A percentile compares a stretch with the other conserved stretches of the same genome.
Evolutionary conservation across 2,888 invertebrate genomes (phyloP).

Genomic region (Leucophenga montana): DNA sequence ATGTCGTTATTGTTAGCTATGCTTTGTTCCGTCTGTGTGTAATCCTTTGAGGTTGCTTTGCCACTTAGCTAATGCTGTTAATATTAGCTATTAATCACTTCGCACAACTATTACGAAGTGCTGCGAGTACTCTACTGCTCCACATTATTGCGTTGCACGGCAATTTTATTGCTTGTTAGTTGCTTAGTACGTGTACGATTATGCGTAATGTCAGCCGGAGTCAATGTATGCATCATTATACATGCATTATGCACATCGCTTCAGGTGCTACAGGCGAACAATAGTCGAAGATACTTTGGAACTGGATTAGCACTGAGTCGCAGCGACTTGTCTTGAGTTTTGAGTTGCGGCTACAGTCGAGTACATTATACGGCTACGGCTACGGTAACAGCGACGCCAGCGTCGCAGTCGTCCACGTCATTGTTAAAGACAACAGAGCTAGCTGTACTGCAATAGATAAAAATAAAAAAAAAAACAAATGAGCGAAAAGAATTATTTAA

Average conservation of each 20-base stretch:
- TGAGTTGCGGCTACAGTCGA: too few species aligned
- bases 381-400: too few species aligned
- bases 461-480: background rate
- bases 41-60: background rate
- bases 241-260: conserved; percentile 4
- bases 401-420: background rate
- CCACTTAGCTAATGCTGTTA: background rate
- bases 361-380: too few species aligned
- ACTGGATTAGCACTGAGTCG: too few species aligned
- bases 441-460: background rate
- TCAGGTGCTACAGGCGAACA: too few species aligned
- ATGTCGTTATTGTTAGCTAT: background rate
- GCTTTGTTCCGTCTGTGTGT: background rate
- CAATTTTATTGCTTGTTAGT: conserved; percentile 42
- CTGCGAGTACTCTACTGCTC: conserved; percentile 42
- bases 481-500: background rate
- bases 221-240: conserved; percentile 27
- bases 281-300: too few species aligned
- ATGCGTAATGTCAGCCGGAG: conserved; percentile 19
- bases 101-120: conserved; percentile 34
- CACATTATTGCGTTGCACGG: conserved; percentile 5
- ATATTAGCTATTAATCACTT: background rate
- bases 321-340: too few species aligned
- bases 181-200: conserved; percentile 36
- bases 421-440: background rate